These are phyloP conservation scores for Leptothorax acervorum DNA, from an alignment of 2,888 invertebrate genomes.

Conservation along the genomic window DNA sequence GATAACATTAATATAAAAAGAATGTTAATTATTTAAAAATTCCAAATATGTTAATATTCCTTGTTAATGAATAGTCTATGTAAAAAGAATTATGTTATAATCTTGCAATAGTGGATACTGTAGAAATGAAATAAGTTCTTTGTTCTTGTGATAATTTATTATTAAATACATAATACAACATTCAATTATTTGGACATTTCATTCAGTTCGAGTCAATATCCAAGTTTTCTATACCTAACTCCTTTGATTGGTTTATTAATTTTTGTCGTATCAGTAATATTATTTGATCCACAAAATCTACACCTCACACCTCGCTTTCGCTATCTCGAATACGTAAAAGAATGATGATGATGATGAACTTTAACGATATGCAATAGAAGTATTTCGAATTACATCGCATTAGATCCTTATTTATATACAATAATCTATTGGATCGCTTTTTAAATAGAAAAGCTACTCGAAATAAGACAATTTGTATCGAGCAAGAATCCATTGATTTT, in stretches of 20 bases:
- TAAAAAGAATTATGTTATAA: neutral
- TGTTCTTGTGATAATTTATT: too few species aligned
- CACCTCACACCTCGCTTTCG: too few species aligned
- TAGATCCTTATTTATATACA: neutral
- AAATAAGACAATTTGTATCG: constrained; percentile 9
- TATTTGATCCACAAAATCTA: too few species aligned
- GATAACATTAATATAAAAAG: neutral
- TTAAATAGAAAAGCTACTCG: neutral
- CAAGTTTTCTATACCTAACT: too few species aligned
- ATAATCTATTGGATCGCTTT: neutral
- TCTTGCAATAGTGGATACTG: too few species aligned
- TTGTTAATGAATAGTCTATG: neutral
- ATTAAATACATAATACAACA: too few species aligned
- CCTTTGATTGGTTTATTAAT: too few species aligned
- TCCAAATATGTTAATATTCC: neutral
- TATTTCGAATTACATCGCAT: neutral
- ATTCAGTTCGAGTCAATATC: too few species aligned
- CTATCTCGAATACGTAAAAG: neutral
- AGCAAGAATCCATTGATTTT: constrained; percentile 8
- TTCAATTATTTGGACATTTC: too few species aligned
- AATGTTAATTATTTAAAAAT: neutral
- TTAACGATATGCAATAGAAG: neutral
- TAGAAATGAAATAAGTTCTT: too few species aligned
- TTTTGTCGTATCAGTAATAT: too few species aligned
- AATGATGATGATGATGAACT: neutral